Conservation (phyloP, 2,113 vertebrate genomes). For the Tautogolabrus adspersus region DNA sequence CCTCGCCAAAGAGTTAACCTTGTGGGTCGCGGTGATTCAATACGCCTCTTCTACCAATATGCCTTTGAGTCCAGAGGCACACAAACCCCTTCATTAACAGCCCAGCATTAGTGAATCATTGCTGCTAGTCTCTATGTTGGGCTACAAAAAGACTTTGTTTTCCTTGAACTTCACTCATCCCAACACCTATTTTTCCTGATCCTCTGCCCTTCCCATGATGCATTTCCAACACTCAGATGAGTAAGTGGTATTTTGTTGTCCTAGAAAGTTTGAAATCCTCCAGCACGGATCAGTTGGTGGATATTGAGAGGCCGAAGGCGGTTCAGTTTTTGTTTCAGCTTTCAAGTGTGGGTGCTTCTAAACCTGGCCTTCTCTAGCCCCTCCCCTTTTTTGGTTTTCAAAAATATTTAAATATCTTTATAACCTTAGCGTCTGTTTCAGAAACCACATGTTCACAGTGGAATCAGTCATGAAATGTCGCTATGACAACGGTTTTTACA, state of each 20-base stretch:
- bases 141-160: neutral
- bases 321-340: neutral
- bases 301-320: neutral
- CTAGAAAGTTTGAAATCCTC: neutral
- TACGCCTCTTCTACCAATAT: constrained; percentile 47
- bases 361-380: neutral
- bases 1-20: constrained; percentile 66
- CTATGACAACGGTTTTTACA: too few relatives aligned
- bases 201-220: constrained; percentile 6
- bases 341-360: neutral
- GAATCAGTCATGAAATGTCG: too few relatives aligned
- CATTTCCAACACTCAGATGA: neutral
- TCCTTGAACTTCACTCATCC: neutral
- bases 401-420: too few relatives aligned
- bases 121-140: neutral
- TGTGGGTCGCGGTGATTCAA: constrained; percentile 60
- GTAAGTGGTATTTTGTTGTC: neutral
- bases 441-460: too few relatives aligned
- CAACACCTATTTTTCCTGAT: neutral
- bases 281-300: neutral
- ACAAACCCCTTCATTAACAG: constrained; percentile 55
- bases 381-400: too few relatives aligned
- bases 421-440: too few relatives aligned
- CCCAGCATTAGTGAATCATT: constrained; percentile 22
- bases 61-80: constrained; percentile 47